Base-by-base conservation (phyloP, 2,797 vertebrate genomes). In the Fistularia commersonii region DNA sequence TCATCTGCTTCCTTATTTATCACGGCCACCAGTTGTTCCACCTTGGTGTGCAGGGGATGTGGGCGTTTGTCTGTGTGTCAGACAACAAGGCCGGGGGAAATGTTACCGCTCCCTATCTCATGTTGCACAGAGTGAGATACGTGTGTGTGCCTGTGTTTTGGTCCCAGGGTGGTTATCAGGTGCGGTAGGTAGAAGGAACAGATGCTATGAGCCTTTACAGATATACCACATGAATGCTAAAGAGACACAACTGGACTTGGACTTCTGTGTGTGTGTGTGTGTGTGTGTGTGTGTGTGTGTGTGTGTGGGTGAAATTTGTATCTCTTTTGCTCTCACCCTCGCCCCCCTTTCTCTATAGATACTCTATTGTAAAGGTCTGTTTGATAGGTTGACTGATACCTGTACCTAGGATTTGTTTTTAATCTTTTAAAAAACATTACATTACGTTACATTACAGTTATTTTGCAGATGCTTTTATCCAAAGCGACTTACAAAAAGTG, bases 131-230 rank as follows among this genome's bases (percentile, higher is more conserved):
- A 41, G 12, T 0, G 8, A 66, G 80, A 82, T 62, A 60, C 9
- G n/a, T 13, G 9, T 33, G 46, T 46, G 40, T 51, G 31, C 36
- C n/a, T 36, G 33, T 32, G 39, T 48, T 75, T 64, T 3, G 7
- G 68, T 80, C 66, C 54, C 59, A 77, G 34, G 64, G 65, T 72
- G 54, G 49, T 80, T 83, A 83, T 83, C 76, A 73, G 74, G 39
- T 43, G 46, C 41, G 66, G 72, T 67, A 54, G 64, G 73, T 9
- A 55, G 66, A 65, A 74, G 58, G 62, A 78, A 70, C 62, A 61
- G 68, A 66, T 72, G 61, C 32, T 32, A n/a, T 52, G 48, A 70
- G 68, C 67, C 46, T 61, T 43, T 13, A 65, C 65, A 75, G 79
- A 82, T 82, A 80, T 6, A 59, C 41, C 39, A 61, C 66, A 57